Evolutionary conservation across 2,113 vertebrate species (phyloP).

Genomic region (Nicator chloris): DNA sequence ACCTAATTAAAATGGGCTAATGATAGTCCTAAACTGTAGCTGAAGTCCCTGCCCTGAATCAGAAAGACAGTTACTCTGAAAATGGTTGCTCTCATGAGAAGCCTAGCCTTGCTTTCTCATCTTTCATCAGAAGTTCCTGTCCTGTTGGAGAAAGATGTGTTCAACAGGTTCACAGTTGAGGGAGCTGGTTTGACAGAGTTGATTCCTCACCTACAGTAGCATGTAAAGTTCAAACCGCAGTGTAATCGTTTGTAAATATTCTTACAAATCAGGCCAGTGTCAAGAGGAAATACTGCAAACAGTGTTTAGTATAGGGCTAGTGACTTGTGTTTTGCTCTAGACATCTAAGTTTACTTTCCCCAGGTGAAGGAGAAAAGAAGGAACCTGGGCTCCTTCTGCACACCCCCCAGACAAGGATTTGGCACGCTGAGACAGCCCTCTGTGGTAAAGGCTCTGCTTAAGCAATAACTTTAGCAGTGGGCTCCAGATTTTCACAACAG

Average conservation of each 20-base stretch:
- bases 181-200: not conserved
- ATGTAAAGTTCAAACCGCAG: not conserved
- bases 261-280: not conserved
- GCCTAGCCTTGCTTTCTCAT: not conserved
- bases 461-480: rapidly evolving
- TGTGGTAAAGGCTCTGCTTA: not conserved
- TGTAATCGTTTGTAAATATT: not conserved
- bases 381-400: not conserved
- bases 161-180: not conserved
- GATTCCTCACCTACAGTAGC: not conserved
- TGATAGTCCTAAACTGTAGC: not conserved
- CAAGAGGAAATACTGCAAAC: not conserved
- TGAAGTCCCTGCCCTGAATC: not conserved
- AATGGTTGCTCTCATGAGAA: not conserved
- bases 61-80: not conserved
- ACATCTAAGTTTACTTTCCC: not conserved
- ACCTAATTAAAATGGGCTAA: not conserved
- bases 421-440: not conserved
- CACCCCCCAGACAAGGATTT: not conserved
- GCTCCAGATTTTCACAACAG: not conserved
- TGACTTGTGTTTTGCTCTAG: not conserved
- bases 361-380: not conserved
- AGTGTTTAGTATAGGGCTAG: not conserved
- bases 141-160: not conserved
- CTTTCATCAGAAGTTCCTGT: not conserved